A percentile compares a stretch with the other conserved stretches of the same genome.
Evolutionary conservation across 2,888 invertebrate genomes (phyloP).

Genomic region (Allygus modestus): DNA sequence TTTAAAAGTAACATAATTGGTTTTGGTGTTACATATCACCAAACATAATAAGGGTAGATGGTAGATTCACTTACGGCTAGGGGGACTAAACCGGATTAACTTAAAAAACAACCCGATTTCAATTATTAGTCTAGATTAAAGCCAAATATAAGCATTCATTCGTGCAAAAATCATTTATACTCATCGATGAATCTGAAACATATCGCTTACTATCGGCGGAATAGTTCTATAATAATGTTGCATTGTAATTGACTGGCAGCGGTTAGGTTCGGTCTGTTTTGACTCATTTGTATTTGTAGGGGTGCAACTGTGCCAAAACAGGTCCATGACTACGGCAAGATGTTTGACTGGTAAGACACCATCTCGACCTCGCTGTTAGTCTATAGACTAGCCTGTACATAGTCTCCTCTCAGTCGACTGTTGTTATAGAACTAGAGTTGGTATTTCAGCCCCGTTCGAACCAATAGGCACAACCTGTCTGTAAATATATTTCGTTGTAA

Average conservation of each 20-base stretch:
- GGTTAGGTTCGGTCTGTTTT: conserved; percentile 7
- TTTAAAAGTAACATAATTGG: no score
- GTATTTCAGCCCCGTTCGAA: neutral
- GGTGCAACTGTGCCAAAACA: conserved; percentile 47
- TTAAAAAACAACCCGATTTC: no score
- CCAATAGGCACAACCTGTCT: neutral
- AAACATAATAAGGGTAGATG: no score
- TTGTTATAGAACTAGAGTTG: conserved; percentile 46
- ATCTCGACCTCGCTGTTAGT: neutral
- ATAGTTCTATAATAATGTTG: neutral
- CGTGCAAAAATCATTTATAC: no score
- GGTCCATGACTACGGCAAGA: conserved; percentile 22
- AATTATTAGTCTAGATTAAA: no score
- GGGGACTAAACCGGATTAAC: no score
- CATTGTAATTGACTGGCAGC: neutral
- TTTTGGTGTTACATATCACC: no score
- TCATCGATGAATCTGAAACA: no score
- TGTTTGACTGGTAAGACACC: conserved; percentile 53
- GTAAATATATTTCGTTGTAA: neutral
- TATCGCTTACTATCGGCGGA: no score
- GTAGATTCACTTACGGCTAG: no score
- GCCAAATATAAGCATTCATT: no score
- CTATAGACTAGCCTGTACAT: conserved; percentile 40
- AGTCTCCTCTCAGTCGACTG: neutral
- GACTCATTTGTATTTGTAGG: conserved; percentile 49